These are phyloP conservation scores for Planiliza haematocheilus DNA, from an alignment of 2,113 vertebrate species.

Conservation along the genomic window DNA sequence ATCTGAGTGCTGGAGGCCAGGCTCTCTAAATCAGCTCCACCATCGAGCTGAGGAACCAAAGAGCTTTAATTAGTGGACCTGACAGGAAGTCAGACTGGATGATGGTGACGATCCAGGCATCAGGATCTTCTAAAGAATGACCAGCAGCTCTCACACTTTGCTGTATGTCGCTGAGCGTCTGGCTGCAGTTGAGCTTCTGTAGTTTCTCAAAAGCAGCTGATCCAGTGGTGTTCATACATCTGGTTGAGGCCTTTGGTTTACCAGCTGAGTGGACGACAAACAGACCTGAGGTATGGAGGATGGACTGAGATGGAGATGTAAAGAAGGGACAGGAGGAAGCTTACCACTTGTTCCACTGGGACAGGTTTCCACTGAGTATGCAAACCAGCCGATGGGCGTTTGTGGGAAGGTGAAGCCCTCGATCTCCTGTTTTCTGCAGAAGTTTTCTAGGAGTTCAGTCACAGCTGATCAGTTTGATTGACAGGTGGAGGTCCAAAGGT, in stretches of 20 bases:
- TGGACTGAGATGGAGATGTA: neutral
- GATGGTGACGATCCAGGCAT: too few relatives aligned
- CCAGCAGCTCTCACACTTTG: constrained; percentile 34
- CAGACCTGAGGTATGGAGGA: neutral
- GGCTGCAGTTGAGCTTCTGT: constrained; percentile 10
- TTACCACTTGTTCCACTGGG: constrained; percentile 8
- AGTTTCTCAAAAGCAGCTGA: neutral
- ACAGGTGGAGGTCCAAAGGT: constrained; percentile 24
- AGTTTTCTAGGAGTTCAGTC: constrained; percentile 24
- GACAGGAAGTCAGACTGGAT: neutral
- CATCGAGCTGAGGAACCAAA: constrained; percentile 26
- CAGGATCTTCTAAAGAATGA: neutral
- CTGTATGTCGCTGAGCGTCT: constrained; percentile 46
- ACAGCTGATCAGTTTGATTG: too few relatives aligned
- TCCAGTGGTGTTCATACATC: constrained; percentile 1
- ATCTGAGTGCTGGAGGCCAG: constrained; percentile 39
- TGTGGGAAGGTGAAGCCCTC: neutral
- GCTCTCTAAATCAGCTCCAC: constrained; percentile 18
- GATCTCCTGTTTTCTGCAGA: too few relatives aligned
- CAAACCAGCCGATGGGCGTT: constrained; percentile 38
- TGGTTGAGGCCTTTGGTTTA: constrained; percentile 26
- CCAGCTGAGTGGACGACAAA: constrained; percentile 28
- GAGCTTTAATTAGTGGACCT: neutral
- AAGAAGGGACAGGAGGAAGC: neutral
- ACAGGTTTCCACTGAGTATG: constrained; percentile 41